phyloP scores from a whole-genome alignment of 2,888 invertebrate genomes.

The Willowsia nigromaculata region DNA sequence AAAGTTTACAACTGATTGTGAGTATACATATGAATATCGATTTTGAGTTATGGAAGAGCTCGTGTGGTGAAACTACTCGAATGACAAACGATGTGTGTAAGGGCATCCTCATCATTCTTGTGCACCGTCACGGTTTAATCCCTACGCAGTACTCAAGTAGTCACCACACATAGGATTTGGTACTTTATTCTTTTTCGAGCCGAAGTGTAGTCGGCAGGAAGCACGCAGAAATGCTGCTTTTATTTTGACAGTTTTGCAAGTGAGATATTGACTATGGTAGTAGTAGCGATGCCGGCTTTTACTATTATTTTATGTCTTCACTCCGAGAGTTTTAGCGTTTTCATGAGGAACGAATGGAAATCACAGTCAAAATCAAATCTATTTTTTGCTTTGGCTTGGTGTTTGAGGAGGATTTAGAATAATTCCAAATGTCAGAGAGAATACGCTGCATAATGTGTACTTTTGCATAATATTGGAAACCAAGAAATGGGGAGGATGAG shows the following conservation, averaged over 20 bases:
- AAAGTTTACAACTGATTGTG: not conserved
- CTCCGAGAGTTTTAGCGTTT: too few relatives aligned
- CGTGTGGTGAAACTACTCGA: not conserved
- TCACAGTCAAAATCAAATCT: not conserved
- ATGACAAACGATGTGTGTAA: constrained; percentile 41
- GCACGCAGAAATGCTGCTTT: not conserved
- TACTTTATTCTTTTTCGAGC: not conserved
- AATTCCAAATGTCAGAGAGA: too few relatives aligned
- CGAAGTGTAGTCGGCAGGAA: not conserved
- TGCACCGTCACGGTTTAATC: constrained; percentile 14
- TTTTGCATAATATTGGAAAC: too few relatives aligned
- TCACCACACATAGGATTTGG: not conserved
- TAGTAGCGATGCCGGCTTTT: not conserved
- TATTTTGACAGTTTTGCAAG: constrained; percentile 9
- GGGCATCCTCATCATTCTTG: not conserved
- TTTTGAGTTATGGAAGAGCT: not conserved
- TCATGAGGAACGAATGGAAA: too few relatives aligned
- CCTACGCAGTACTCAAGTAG: not conserved
- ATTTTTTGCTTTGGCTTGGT: not conserved
- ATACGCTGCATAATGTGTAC: too few relatives aligned
- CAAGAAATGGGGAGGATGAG: too few relatives aligned
- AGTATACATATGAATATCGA: not conserved
- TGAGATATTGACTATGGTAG: not conserved
- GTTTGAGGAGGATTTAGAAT: too few relatives aligned
- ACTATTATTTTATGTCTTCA: too few relatives aligned